Conservation (phyloP, 2,888 invertebrate species). For the Rhagium mordax region DNA sequence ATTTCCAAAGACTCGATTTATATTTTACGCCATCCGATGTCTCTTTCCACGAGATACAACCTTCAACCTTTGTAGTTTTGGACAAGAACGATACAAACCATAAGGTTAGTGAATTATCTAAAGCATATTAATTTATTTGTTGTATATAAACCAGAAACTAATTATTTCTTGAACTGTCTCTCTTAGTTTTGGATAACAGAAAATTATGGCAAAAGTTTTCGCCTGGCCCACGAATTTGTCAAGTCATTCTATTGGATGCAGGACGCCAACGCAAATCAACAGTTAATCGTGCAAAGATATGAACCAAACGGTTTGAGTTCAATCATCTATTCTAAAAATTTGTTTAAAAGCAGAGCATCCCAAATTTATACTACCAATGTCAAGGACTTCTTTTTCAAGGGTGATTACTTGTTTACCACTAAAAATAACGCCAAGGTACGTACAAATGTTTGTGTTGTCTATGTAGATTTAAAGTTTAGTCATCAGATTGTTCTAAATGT, state of each 20-base stretch:
- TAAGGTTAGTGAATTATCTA: constrained; percentile 69
- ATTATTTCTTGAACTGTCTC: constrained; percentile 16
- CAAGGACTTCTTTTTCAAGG: constrained; percentile 87
- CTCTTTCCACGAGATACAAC: constrained; percentile 81
- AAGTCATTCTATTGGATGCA: constrained; percentile 85
- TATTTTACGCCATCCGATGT: constrained; percentile 86
- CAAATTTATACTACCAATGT: constrained; percentile 73
- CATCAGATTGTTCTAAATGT: not conserved
- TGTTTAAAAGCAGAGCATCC: constrained; percentile 58
- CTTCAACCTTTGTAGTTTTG: constrained; percentile 80
- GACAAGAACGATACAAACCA: constrained; percentile 80
- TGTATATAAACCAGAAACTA: too few species aligned
- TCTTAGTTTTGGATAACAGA: constrained; percentile 83
- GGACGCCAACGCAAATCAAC: constrained; percentile 64
- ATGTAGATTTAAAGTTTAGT: not conserved
- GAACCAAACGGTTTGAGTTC: constrained; percentile 75
- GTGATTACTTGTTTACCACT: constrained; percentile 89
- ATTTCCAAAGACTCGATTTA: constrained; percentile 77
- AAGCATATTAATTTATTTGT: not conserved
- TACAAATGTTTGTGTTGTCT: constrained; percentile 33
- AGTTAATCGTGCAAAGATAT: constrained; percentile 80
- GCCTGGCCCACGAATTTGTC: constrained; percentile 79
- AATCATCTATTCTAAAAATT: constrained; percentile 68
- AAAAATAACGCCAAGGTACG: constrained; percentile 77
- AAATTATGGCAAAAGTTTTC: constrained; percentile 84